Base-by-base conservation (phyloP, 2,113 vertebrate species). In the Rhinoptilus africanus region DNA sequence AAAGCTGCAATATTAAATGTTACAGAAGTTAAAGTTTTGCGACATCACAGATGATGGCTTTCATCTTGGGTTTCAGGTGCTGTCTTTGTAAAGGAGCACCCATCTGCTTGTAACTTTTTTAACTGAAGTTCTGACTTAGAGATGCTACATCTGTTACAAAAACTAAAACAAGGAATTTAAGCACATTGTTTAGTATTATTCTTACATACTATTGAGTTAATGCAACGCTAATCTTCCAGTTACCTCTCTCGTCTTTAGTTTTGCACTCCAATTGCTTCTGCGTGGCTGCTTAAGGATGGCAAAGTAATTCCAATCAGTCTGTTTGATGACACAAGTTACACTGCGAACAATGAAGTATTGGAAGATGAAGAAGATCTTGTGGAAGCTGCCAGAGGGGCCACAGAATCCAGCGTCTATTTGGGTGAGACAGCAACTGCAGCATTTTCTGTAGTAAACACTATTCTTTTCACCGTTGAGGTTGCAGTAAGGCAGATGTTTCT, bases 241-340 rank as follows among this genome's bases (percentile, higher is more conserved):
- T 78, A 43, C 12, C 19, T 73, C 39, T 92, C 9, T 37, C 6
- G 89, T 37, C 66, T 85, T 63, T 96, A 99, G 99, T 99, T 99
- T 97, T 99, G 99, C 94, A 99, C 99, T 41, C 99, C 99, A 32
- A 99, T 99, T 78, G 99, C 99, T 89, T 99, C 99, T 10, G 99
- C 99, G 18, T 99, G 99, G 99, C 97, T 99, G 91, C 98, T 99
- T 34, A 99, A 98, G 32, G 98, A 99, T 28, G 99, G 99, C 16
- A 99, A 99, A 80, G 99, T 99, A 73, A 98, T 99, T 59, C 99
- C 99, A 9, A 99, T 99, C 94, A 99, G 98, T 92, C 98, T 99
- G 69, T 99, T 99, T 90, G 99, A 99, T 64, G 99, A 99, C 96
- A 99, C 99, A 2, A 98, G 98, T 96, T 99, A 99, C 71, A 96